phyloP scores from a whole-genome alignment of 2,888 invertebrate species.

The Epicampocera succincta region DNA sequence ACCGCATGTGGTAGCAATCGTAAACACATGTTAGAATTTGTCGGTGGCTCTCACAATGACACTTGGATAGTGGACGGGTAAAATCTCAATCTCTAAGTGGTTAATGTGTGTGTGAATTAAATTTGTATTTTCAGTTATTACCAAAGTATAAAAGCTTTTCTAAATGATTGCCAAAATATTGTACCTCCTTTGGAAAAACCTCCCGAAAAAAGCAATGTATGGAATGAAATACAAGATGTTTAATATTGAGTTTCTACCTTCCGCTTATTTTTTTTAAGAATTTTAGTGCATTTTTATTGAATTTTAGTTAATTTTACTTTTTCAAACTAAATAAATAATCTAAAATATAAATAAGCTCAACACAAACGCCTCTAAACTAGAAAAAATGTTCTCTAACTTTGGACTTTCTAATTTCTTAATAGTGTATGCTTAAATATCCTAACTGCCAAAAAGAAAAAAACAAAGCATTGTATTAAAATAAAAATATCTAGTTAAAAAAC shows the following conservation, averaged over 20 bases:
- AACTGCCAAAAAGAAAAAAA: slow-evolving; percentile 54
- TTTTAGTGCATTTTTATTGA: slow-evolving; percentile 47
- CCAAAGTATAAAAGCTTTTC: slow-evolving; percentile 78
- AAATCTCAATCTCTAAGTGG: slow-evolving; percentile 2
- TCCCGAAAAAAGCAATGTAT: slow-evolving; percentile 80
- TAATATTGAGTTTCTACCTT: slow-evolving; percentile 63
- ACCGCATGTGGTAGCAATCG: slow-evolving; percentile 87
- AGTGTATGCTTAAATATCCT: slow-evolving; percentile 54
- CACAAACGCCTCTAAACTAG: slow-evolving; percentile 41
- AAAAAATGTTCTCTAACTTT: slow-evolving; percentile 16
- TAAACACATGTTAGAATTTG: slow-evolving; percentile 90
- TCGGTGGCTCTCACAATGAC: slow-evolving; percentile 95
- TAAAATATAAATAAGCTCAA: slow-evolving; percentile 4
- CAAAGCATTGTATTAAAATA: neutral
- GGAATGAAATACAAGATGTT: slow-evolving; percentile 80
- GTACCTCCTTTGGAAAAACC: slow-evolving; percentile 79
- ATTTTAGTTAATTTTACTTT: slow-evolving; percentile 43
- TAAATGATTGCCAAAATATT: slow-evolving; percentile 78
- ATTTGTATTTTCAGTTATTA: slow-evolving; percentile 76
- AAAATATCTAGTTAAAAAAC: no score
- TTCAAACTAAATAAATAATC: slow-evolving; percentile 24
- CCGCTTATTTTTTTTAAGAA: slow-evolving; percentile 38
- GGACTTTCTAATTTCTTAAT: slow-evolving; percentile 28
- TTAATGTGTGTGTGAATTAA: no score
- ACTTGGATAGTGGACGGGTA: slow-evolving; percentile 96